These are phyloP conservation scores for Nycticryphes semicollaris DNA, from an alignment of 2,113 vertebrate genomes.

Conservation along the genomic window DNA sequence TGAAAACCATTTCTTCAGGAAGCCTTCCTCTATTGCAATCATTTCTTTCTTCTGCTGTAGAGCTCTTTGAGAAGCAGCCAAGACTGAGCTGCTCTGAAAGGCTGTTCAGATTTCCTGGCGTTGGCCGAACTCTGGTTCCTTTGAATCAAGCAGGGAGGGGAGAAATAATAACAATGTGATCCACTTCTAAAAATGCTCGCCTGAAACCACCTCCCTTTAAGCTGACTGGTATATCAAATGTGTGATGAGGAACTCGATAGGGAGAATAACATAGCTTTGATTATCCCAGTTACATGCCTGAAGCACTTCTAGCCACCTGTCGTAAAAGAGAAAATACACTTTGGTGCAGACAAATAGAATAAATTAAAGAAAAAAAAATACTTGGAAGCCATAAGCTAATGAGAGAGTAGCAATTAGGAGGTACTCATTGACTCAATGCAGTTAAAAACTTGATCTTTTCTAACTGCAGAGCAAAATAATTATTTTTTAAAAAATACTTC, in stretches of 20 bases:
- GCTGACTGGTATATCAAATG: neutral
- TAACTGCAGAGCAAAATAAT: neutral
- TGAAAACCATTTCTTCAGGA: slow-evolving; percentile 33
- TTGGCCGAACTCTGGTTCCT: neutral
- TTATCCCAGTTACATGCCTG: neutral
- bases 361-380: neutral
- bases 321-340: neutral
- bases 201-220: neutral
- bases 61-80: slow-evolving; percentile 51
- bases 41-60: slow-evolving; percentile 28
- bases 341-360: neutral
- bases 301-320: neutral
- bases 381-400: slow-evolving; percentile 13
- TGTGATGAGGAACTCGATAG: neutral
- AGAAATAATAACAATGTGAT: slow-evolving; percentile 22
- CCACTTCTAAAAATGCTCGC: slow-evolving; percentile 8
- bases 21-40: slow-evolving; percentile 8
- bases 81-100: slow-evolving; percentile 26
- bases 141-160: slow-evolving; percentile 4
- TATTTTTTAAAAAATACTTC: neutral
- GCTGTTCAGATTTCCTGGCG: neutral
- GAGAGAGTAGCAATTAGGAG: neutral
- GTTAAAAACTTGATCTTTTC: neutral
- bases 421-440: neutral
- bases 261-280: slow-evolving; percentile 45